phyloP scores from a whole-genome alignment of 1,140 invertebrate genomes.

The Drosophila punjabiensis region DNA sequence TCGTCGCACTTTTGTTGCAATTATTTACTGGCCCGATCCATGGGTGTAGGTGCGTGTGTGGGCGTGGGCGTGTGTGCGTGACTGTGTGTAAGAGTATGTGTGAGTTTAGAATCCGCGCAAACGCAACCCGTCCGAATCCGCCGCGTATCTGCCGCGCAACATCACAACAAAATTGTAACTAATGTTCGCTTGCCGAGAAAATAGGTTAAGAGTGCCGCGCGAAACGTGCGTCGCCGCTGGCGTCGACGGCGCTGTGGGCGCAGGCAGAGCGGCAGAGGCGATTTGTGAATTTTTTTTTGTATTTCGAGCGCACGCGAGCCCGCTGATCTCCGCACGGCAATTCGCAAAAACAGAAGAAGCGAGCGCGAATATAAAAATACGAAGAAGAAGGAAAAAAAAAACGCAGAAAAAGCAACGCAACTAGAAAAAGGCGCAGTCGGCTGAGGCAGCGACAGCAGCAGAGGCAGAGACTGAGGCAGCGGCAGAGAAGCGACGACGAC shows the following conservation, averaged over 20 bases:
- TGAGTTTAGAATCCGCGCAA: constrained; percentile 76
- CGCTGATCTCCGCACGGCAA: constrained; percentile 73
- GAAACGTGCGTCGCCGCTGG: constrained; percentile 58
- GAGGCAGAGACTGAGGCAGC: constrained; percentile 42
- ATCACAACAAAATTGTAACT: constrained; percentile 85
- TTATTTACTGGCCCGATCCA: constrained; percentile 33
- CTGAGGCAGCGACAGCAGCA: constrained; percentile 36
- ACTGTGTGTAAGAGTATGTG: constrained; percentile 50
- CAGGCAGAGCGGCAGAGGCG: constrained; percentile 31
- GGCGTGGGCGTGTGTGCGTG: constrained; percentile 46
- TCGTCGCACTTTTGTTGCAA: constrained; percentile 21
- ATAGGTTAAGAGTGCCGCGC: constrained; percentile 84
- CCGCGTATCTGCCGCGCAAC: constrained; percentile 83
- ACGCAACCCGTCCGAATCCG: constrained; percentile 77
- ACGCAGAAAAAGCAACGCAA: constrained; percentile 58
- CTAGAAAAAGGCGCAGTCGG: constrained; percentile 76
- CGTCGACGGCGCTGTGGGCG: constrained; percentile 40
- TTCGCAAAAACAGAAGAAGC: constrained; percentile 70
- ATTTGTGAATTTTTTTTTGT: constrained; percentile 53
- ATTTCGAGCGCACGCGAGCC: constrained; percentile 62
- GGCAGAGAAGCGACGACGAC: constrained; percentile 67
- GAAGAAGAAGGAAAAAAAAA: neutral
- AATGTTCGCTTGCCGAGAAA: constrained; percentile 79
- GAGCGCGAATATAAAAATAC: constrained; percentile 14
- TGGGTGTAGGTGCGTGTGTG: constrained; percentile 20